Evolutionary conservation across 2,113 vertebrate species (phyloP).

Genomic region (Dipodomys spectabilis): DNA sequence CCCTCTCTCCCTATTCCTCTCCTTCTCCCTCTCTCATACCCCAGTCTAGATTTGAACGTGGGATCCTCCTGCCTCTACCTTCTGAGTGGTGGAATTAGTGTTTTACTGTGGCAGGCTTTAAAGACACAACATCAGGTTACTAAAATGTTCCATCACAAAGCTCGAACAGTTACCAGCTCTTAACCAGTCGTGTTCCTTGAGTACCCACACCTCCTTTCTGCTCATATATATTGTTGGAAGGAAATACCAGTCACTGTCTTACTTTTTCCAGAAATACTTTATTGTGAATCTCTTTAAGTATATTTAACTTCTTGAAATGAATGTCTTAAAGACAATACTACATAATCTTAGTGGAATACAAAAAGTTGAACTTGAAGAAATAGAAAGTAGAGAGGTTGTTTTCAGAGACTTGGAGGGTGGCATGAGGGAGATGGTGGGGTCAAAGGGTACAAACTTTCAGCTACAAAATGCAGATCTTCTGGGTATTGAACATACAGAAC

Average conservation of each 20-base stretch:
- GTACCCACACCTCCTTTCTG: background rate
- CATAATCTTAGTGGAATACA: background rate
- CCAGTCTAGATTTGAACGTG: background rate
- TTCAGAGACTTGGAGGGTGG: background rate
- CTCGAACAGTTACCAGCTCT: background rate
- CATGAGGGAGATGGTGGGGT: background rate
- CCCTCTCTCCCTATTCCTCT: too few relatives aligned
- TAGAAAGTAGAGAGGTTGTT: background rate
- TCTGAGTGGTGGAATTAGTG: background rate
- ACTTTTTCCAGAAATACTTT: slow-evolving; percentile 39
- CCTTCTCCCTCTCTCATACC: background rate
- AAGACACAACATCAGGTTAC: background rate
- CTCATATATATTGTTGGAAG: background rate
- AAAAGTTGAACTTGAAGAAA: background rate
- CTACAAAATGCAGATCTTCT: background rate
- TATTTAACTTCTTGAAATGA: slow-evolving; percentile 2
- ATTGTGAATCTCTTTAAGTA: background rate
- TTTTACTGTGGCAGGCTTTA: background rate
- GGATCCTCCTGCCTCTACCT: background rate
- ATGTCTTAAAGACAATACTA: background rate
- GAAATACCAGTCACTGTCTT: background rate
- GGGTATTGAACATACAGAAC: background rate
- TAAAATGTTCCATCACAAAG: background rate
- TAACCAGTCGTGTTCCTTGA: background rate
- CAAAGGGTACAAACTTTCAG: background rate